A percentile compares a stretch with the other conserved stretches of the same genome.
Evolutionary conservation across 1,140 invertebrate species (phyloP).

Genomic region (Drosophila chauvacae): DNA sequence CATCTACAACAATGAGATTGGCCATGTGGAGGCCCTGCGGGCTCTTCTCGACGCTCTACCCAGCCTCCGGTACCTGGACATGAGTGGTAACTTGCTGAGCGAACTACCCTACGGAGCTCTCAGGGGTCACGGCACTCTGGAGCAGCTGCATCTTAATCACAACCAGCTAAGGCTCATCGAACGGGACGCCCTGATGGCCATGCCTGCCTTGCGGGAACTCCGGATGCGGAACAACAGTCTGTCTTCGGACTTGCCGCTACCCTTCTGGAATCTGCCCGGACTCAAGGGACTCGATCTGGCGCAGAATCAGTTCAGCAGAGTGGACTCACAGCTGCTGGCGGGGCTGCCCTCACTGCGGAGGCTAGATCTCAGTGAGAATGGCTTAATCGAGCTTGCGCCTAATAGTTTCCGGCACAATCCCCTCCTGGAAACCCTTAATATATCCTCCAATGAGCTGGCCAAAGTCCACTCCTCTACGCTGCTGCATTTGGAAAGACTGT

Average conservation of each 20-base stretch:
- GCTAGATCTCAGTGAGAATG: conserved; percentile 92
- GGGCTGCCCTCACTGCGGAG: conserved; percentile 91
- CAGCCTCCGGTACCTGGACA: conserved; percentile 90
- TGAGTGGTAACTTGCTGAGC: conserved; percentile 90
- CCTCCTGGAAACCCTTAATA: conserved; percentile 90
- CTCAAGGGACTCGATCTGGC: conserved; percentile 93
- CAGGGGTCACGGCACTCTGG: conserved; percentile 90
- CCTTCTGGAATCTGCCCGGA: conserved; percentile 92
- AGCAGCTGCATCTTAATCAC: conserved; percentile 92
- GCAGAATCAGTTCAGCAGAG: conserved; percentile 89
- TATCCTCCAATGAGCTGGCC: conserved; percentile 90
- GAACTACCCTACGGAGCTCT: conserved; percentile 91
- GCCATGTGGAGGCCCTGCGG: conserved; percentile 89
- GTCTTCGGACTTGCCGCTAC: conserved; percentile 87
- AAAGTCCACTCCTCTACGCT: conserved; percentile 90
- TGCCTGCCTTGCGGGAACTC: conserved; percentile 92
- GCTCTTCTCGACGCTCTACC: conserved; percentile 91
- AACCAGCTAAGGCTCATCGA: conserved; percentile 91
- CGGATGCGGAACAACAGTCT: conserved; percentile 92
- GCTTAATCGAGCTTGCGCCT: conserved; percentile 89
- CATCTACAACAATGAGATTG: conserved; percentile 90
- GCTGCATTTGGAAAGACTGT: conserved; percentile 89
- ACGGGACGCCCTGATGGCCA: conserved; percentile 90
- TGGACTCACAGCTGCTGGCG: conserved; percentile 89
- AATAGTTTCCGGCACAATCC: conserved; percentile 90